Evolutionary conservation across 2,113 vertebrate species (phyloP), one percentile per base, ranked within the genome.

Genomic region (Peromyscus californicus): DNA sequence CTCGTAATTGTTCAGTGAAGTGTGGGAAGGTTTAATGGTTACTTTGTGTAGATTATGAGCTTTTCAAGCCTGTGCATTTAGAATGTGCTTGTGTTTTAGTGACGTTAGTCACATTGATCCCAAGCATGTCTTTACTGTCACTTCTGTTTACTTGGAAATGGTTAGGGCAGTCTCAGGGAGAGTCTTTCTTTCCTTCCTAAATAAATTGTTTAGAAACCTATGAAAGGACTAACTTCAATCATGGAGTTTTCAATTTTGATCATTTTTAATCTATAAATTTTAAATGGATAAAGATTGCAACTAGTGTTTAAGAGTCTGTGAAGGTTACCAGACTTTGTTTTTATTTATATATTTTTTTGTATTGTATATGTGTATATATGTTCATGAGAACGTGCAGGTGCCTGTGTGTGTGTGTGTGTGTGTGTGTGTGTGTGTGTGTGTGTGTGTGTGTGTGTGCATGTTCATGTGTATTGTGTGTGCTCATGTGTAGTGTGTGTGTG

Each of bases 221-320:
- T 85, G 65, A 6, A 19, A 90, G 29, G 16, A 94, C 7, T 83
- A 39, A 26, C 65, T 95, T 93, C 26, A 97, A 61, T 96, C 83
- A 36, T 97, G 57, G 9, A 24, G n/a, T 15, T 98, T 97, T 90
- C 87, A 45, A 74, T 97, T 95, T 93, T 94, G 78, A 12, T 89
- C 84, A 15, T 45, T 95, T 48, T 86, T 94, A 87, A 59, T 90
- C 51, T 93, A 0, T 96, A 91, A 70, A 12, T 92, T 91, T 74
- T 90, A 94, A 83, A 89, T 89, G 61, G 61, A 59, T 75, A 19
- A 76, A 87, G 76, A 90, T 31, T 57, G 3, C 42, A 78, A 12
- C 7, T 91, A 69, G 3, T 86, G 16, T 59, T 26, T 59, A 83
- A 59, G 45, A 63, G 31, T 85, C n/a, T 82, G 9, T 86, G 51